Percentiles rank a stretch among this genome's conserved stretches.
Conservation (phyloP, 2,113 vertebrate species). For the Pseudopipra pipra region DNA sequence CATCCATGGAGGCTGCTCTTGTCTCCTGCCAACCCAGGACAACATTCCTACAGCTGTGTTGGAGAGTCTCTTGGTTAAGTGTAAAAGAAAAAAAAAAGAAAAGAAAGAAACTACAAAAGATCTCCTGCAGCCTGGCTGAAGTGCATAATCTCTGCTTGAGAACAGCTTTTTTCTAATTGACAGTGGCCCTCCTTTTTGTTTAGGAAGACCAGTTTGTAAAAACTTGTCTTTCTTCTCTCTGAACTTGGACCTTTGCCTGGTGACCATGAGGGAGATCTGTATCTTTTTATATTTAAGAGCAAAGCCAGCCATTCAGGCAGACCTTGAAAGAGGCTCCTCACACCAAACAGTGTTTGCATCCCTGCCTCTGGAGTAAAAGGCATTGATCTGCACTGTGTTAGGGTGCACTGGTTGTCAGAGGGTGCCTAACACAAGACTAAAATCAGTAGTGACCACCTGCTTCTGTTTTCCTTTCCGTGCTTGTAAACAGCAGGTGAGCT, state of each 20-base stretch:
- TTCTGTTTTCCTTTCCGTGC: neutral
- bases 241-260: neutral
- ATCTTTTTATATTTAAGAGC: neutral
- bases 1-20: neutral
- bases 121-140: neutral
- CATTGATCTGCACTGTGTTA: neutral
- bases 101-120: neutral
- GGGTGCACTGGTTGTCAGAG: neutral
- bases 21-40: neutral
- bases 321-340: neutral
- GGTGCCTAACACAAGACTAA: neutral
- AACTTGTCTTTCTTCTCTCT: neutral
- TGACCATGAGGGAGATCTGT: neutral
- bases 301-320: neutral
- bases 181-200: neutral
- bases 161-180: neutral
- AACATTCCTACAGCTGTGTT: neutral
- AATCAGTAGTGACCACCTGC: neutral
- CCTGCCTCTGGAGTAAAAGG: neutral
- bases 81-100: neutral
- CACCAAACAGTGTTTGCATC: neutral
- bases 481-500: neutral
- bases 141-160: neutral
- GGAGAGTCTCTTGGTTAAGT: neutral
- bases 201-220: neutral